Base-by-base conservation (phyloP, 1,140 invertebrate species). In the Drosophila albomicans region DNA sequence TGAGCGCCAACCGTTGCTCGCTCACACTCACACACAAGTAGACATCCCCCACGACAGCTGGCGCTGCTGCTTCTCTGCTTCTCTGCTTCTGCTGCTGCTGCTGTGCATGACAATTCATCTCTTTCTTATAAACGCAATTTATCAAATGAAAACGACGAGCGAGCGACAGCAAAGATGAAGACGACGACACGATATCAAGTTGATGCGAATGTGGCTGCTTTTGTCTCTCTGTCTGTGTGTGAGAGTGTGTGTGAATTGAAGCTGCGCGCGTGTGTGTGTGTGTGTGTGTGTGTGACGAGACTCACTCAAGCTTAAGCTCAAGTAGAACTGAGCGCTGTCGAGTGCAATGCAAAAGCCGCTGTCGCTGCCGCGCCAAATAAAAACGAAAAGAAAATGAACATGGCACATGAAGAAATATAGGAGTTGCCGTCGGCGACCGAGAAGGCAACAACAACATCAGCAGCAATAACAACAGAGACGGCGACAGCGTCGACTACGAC, bases 101-200 rank as follows among this genome's bases (percentile, higher is more conserved):
- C 66, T 91, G 91, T 92, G 88, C 91, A 92, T 91, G 91, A 92
- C 91, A 92, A 92, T 92, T 92, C 91, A 92, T 92, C 91, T 92
- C 91, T 92, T 92, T 92, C 91, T 92, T 91, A 92, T 92, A 91
- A 92, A 92, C 91, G 91, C 91, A 89, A 92, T 92, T 92, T 92
- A 92, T 92, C 91, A 92, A 92, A 91, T 90, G 89, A 70, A 80
- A 90, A 91, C 86, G 91, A 91, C 90, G 85, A 91, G 81, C 81
- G 79, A 90, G 82, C 90, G 85, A 92, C 91, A 92, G 84, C 91
- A 92, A 91, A 88, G 85, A 92, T 82, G 87, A 91, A 89, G 82
- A 92, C 90, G 91, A 90, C 90, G 84, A 91, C 82, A 91, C 84
- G 85, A 88, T 88, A 88, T 88, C 85, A 88, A 88, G 48, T 80